phyloP scores from a whole-genome alignment of 2,888 invertebrate species.

The Monopis laevigella region DNA sequence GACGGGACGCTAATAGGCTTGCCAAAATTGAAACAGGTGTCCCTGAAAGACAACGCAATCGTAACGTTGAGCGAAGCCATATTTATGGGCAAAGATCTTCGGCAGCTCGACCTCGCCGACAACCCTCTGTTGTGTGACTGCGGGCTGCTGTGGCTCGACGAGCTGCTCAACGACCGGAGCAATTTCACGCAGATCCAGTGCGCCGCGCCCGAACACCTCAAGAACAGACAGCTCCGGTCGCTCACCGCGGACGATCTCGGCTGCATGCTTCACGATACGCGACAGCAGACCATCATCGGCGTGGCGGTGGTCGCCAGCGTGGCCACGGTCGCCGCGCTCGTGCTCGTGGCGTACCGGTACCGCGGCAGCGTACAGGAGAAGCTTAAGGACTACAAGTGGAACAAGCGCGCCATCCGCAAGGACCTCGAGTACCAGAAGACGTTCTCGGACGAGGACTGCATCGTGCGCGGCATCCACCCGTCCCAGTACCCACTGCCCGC shows the following conservation, averaged over 20 bases:
- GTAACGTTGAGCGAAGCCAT: constrained; percentile 79
- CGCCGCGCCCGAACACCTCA: constrained; percentile 75
- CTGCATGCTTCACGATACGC: constrained; percentile 81
- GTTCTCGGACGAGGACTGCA: constrained; percentile 88
- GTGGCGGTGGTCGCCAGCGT: constrained; percentile 79
- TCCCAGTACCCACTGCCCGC: constrained; percentile 60
- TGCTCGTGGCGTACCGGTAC: constrained; percentile 80
- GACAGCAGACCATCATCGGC: constrained; percentile 82
- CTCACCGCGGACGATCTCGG: constrained; percentile 82
- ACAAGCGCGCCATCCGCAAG: constrained; percentile 77
- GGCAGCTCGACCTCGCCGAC: constrained; percentile 80
- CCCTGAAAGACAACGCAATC: constrained; percentile 82
- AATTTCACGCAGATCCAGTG: constrained; percentile 79
- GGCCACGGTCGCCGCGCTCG: constrained; percentile 75
- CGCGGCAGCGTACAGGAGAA: constrained; percentile 83
- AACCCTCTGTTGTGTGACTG: constrained; percentile 87
- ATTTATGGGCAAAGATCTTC: constrained; percentile 81
- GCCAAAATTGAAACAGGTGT: constrained; percentile 80
- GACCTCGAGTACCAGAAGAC: constrained; percentile 92
- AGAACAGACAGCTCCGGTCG: constrained; percentile 73
- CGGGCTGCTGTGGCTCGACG: constrained; percentile 80
- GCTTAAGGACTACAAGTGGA: constrained; percentile 85
- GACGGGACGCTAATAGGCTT: constrained; percentile 81
- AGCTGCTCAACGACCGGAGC: constrained; percentile 73
- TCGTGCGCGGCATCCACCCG: constrained; percentile 72